Conservation (phyloP, 2,888 invertebrate genomes). For the Sphaerophoria taeniata region DNA sequence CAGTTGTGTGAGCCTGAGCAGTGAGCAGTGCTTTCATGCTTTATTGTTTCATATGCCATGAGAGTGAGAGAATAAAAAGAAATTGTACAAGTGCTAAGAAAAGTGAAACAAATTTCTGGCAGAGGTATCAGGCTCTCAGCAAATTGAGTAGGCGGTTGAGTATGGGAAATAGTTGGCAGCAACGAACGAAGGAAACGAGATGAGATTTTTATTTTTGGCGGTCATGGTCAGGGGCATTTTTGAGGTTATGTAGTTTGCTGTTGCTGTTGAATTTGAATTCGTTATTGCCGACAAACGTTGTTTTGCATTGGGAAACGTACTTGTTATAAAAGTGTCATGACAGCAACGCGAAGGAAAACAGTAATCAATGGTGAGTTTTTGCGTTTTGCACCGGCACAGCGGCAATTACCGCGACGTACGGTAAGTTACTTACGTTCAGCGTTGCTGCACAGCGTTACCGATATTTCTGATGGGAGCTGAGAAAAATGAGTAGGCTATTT, state of each 20-base stretch:
- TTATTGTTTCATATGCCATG: conserved; percentile 4
- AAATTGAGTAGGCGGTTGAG: conserved; percentile 13
- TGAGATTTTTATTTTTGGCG: conserved; percentile 37
- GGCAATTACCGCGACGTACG: conserved; percentile 23
- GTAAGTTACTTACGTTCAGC: conserved; percentile 60
- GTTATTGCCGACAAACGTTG: too few relatives aligned
- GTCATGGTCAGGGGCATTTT: conserved; percentile 42
- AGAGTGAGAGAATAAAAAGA: conserved; percentile 56
- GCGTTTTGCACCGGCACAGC: background rate
- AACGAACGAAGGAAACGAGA: background rate
- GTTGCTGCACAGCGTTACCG: conserved; percentile 81
- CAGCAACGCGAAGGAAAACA: background rate
- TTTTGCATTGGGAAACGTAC: background rate
- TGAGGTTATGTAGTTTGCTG: background rate
- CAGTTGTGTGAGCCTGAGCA: too few relatives aligned
- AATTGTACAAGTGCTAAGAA: conserved; percentile 75
- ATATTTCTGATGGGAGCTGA: conserved; percentile 81
- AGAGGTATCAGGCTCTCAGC: conserved; percentile 75
- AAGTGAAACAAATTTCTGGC: conserved; percentile 81
- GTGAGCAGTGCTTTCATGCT: background rate
- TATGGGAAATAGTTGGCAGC: conserved; percentile 32
- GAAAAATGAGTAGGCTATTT: conserved; percentile 14
- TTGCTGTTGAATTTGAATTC: background rate
- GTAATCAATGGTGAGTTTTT: background rate
- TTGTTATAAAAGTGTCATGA: conserved; percentile 27